phyloP scores from a whole-genome alignment of 2,113 vertebrate species.

The Mungos mungo region DNA sequence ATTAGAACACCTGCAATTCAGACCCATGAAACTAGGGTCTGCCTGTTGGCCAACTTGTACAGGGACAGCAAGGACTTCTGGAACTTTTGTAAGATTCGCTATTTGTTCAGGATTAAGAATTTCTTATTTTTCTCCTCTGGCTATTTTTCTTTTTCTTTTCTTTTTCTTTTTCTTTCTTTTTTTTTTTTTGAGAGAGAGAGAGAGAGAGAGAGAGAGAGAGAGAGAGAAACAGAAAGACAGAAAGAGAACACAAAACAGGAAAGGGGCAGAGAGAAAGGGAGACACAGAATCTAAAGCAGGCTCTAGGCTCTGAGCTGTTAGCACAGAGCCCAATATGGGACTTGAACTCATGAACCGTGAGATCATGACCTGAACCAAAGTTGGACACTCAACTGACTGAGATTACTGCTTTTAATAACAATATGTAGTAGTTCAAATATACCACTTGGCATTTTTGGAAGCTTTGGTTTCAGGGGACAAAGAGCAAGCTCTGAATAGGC shows the following conservation, averaged over 20 bases:
- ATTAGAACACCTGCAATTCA: not conserved
- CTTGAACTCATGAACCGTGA: not conserved
- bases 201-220: too few relatives aligned
- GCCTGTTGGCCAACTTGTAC: not conserved
- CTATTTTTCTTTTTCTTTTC: not conserved
- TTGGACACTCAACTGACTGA: fast-evolving
- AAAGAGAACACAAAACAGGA: not conserved
- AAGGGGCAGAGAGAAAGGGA: not conserved
- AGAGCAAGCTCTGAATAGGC: not conserved
- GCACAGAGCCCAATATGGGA: fast-evolving
- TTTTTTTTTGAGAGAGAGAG: not conserved
- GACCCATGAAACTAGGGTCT: not conserved
- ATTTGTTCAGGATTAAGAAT: not conserved
- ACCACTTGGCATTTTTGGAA: not conserved
- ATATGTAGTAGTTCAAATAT: not conserved
- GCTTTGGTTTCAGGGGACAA: not conserved
- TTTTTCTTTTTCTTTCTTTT: not conserved
- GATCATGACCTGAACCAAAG: not conserved
- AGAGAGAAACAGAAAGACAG: not conserved
- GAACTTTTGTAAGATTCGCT: not conserved
- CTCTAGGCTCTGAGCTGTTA: not conserved
- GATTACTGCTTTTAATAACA: not conserved
- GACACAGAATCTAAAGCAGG: not conserved
- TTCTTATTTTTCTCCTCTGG: not conserved
- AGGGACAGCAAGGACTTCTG: not conserved